Evolutionary conservation across 2,797 vertebrate species (phyloP), one percentile per base, ranked within the genome.

Genomic region (Setipinna tenuifilis): DNA sequence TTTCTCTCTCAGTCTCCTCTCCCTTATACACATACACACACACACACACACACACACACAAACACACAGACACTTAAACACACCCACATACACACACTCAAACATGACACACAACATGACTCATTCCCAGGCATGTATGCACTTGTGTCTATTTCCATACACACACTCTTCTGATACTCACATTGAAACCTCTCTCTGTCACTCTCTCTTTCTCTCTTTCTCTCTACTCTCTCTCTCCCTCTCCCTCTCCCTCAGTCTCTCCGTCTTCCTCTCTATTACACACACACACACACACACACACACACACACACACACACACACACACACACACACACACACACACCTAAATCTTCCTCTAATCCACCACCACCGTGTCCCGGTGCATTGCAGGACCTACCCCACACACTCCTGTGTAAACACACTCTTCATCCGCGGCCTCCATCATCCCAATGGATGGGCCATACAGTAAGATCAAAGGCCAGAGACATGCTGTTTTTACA

Each of bases 381-480:
- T 71, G 50, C 6, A 54, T 2, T 54, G 68, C 19, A 71, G 5
- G 68, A 31, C 28, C 68, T 71, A 71, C 68, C 68, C 28, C 68
- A 71, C 68, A 71, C 68, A 78, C 35, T 19, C 71, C 6, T 17
- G 19, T 75, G 31, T 78, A 78, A 78, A 78, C 71, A 78, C 59
- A 23, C 28, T n/a, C 31, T 12, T n/a, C 7, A 61, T 31, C 41
- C 19, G 7, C n/a, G 11, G 11, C 44, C 21, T 59, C 19, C 71
- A 78, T 78, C 71, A 44, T 21, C 17, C 19, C 16, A 44, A 78
- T 44, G 31, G 17, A 78, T 78, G 71, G 17, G 71, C 71, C 50
- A 23, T 19, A 61, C 84, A 54, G 84, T 61, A 50, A 58, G 78
- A 78, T 78, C 71, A 78, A 78, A 78, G 71, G 17, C 35, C 31